These are phyloP conservation scores for Burhinus bistriatus DNA, from an alignment of 2,113 vertebrate genomes.

Conservation along the genomic window DNA sequence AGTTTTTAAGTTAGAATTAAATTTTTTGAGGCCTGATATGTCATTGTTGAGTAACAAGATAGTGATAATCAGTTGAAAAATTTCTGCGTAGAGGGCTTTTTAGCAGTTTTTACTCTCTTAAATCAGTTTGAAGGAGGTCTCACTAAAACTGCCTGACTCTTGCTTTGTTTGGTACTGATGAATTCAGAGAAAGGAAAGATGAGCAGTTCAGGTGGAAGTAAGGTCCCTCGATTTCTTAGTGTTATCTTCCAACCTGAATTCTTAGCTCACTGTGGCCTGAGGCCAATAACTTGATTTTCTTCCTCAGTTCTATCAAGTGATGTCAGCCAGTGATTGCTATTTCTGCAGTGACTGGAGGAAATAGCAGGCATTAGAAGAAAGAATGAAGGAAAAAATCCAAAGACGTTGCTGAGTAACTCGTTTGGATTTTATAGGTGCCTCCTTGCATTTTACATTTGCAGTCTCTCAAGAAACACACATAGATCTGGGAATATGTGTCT, in stretches of 20 bases:
- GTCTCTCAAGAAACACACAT: neutral
- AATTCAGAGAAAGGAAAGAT: neutral
- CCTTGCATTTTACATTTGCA: neutral
- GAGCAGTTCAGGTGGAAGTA: neutral
- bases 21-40: neutral
- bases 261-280: neutral
- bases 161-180: neutral
- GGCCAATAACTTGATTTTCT: neutral
- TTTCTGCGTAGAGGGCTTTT: neutral
- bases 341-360: neutral
- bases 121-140: neutral
- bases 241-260: neutral
- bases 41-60: neutral
- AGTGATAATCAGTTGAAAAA: neutral
- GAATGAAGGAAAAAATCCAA: neutral
- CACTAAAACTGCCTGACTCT: neutral
- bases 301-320: neutral
- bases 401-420: neutral
- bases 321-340: neutral
- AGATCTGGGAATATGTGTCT: fast-evolving
- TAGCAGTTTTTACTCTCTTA: neutral
- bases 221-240: neutral
- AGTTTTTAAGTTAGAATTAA: neutral
- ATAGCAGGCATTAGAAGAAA: neutral
- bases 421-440: neutral